Base-by-base conservation (phyloP, 2,113 vertebrate species). In the Alethe castanea region DNA sequence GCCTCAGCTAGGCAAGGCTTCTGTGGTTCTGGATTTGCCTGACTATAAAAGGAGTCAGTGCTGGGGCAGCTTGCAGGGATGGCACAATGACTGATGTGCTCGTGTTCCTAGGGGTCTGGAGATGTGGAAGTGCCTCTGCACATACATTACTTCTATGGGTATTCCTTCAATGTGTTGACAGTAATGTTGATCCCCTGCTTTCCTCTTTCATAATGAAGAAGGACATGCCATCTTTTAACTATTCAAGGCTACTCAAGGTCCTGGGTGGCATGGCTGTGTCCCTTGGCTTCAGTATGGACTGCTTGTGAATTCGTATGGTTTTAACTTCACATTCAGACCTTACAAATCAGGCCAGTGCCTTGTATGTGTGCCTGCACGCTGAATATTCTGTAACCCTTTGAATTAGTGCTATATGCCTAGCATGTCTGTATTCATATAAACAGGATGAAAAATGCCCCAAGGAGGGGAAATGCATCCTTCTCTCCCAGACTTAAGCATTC, bases 401-500 rank as follows among this genome's bases (percentile, higher is more conserved):
- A 81, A 79, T 91, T 79, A 67, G 40, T 5, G 5, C 47, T 87
- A n/a, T 92, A 45, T 2, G 60, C 70, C 69, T 83, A 72, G 62
- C 57, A 74, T 80, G 70, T 84, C 90, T 90, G 17, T 72, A 33
- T 89, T 78, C 54, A 24, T 89, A 76, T 79, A 81, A 92, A 94
- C 86, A 95, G 82, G 86, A 86, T 87, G 53, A 78, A 91, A 93
- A 85, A 80, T 80, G 61, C 84, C 57, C 57, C 42, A 74, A 60
- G 94, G 87, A 66, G 93, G 91, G 82, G 88, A 96, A 96, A 79
- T 67, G 26, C 5, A 5, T 85, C 1, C 8, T 83, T 93, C 42
- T 92, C 60, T 94, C 78, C 60, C 52, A 90, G 44, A 57, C 67
- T 80, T 74, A 76, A 85, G 85, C 88, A 83, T 88, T 92, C 87